A percentile compares a stretch with the other conserved stretches of the same genome.
Conservation (phyloP, 2,888 invertebrate genomes). For the Volucella inflata region DNA sequence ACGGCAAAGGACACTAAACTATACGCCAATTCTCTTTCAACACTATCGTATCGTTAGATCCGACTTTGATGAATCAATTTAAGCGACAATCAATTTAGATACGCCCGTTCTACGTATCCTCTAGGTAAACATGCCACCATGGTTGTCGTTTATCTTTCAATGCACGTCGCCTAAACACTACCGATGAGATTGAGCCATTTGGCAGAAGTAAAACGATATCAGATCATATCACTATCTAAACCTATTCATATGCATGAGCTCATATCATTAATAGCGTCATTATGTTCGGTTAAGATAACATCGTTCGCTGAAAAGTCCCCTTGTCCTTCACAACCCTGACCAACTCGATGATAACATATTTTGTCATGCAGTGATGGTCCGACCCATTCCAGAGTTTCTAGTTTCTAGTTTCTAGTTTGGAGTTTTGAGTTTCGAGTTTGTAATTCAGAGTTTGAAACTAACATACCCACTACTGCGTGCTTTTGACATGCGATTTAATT, state of each 20-base stretch:
- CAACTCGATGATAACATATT: too few relatives aligned
- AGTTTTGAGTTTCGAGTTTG: too few relatives aligned
- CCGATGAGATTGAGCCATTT: constrained; percentile 44
- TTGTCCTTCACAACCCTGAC: too few relatives aligned
- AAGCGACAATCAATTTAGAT: constrained; percentile 33
- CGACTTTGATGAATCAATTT: constrained; percentile 45
- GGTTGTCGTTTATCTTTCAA: constrained; percentile 8
- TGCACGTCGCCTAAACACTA: constrained; percentile 1
- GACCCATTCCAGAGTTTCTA: background rate
- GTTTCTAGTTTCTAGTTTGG: too few relatives aligned
- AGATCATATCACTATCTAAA: constrained; percentile 17
- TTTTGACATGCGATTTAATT: constrained; percentile 68
- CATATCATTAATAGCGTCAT: constrained; percentile 63
- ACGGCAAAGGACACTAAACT: background rate
- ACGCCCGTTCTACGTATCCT: constrained; percentile 25
- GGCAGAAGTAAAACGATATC: constrained; percentile 31
- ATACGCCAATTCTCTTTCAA: background rate
- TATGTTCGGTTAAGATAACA: constrained; percentile 55
- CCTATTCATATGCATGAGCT: constrained; percentile 36
- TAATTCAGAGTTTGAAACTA: too few relatives aligned
- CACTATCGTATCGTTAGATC: background rate
- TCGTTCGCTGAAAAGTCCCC: background rate
- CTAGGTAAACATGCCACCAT: constrained; percentile 41
- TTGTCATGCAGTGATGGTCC: too few relatives aligned
- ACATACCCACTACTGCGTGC: constrained; percentile 31